Evolutionary conservation across 2,888 invertebrate genomes (phyloP), one percentile per base, ranked within the genome.

Genomic region (Metopia argyrocephala): DNA sequence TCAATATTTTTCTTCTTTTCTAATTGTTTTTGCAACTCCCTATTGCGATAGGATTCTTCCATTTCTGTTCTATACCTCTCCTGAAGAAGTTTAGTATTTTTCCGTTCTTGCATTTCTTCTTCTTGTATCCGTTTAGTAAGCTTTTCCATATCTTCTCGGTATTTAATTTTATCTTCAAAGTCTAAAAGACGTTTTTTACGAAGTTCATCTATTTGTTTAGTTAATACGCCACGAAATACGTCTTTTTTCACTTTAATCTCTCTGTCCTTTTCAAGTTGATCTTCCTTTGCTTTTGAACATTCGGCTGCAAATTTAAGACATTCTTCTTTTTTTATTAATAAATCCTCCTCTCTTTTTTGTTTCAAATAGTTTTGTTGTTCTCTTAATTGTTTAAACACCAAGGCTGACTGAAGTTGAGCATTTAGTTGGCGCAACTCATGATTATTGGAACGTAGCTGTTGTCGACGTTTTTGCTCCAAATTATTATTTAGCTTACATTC

Each of bases 351-450:
- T 23, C 78, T 81, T 2, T 57, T 6, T 6, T 68, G 57, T 1
- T 71, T 74, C 23, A 70, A 38, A 23, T 23, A 52, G 2, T 28
- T 38, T 15, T 68, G 82, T 25, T 85, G 85, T 31, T 84, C 84
- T 2, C 23, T 66, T 3, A 84, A 56, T 15, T 82, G 57, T 38
- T 84, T 81, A 7, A 79, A 78, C 9, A 80, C 79, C 9, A 83
- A 56, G 0, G 85, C 84, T 5, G 82, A 71, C 20, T 79, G 83
- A 1, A 85, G 52, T 28, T 84, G 83, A 4, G 66, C 82, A 31
- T 84, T 69, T 9, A 85, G 70, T 18, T 83, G 80, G 3, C 84
- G 83, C 18, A 85, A 31, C 21, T 85, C 84, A 50, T 82, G 54
- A 5, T 52, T 82, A 27, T 84, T 83, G 5, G 50, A 78, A 4